A percentile compares a stretch with the other conserved stretches of the same genome.
Evolutionary conservation across 2,888 invertebrate genomes (phyloP).

Genomic region (Phorcus lineatus): DNA sequence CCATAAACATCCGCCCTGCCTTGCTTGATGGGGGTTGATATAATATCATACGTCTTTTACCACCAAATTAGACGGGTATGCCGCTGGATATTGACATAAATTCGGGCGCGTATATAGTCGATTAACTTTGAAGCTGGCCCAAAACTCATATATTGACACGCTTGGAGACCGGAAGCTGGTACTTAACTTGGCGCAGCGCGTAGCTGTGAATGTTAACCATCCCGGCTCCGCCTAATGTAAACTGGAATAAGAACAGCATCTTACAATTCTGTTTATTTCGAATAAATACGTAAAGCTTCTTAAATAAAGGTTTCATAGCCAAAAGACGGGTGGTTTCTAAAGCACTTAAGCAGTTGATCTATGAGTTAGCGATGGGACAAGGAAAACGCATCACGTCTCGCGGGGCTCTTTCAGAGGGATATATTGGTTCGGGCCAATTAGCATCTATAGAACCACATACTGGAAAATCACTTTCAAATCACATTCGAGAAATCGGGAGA

Average conservation of each 20-base stretch:
- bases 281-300: background rate
- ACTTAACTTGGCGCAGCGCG: background rate
- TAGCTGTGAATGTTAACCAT: background rate
- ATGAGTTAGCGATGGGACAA: background rate
- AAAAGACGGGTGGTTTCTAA: background rate
- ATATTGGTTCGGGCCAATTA: constrained; percentile 13
- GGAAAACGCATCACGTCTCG: constrained; percentile 5
- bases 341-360: constrained; percentile 1
- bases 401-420: background rate
- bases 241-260: constrained; percentile 4
- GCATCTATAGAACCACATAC: background rate
- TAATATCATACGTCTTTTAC: background rate
- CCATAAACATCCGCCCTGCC: too few relatives aligned
- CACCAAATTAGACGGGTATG: background rate
- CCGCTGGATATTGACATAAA: background rate
- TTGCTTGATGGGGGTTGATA: background rate
- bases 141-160: background rate
- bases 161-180: background rate
- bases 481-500: background rate
- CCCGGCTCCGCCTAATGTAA: background rate
- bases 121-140: background rate
- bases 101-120: background rate
- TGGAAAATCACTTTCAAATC: constrained; percentile 13
- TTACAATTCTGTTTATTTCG: constrained; percentile 1
- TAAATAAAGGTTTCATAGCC: background rate